Evolutionary conservation across 2,797 vertebrate genomes (phyloP).

Genomic region (Scarus forsteni): DNA sequence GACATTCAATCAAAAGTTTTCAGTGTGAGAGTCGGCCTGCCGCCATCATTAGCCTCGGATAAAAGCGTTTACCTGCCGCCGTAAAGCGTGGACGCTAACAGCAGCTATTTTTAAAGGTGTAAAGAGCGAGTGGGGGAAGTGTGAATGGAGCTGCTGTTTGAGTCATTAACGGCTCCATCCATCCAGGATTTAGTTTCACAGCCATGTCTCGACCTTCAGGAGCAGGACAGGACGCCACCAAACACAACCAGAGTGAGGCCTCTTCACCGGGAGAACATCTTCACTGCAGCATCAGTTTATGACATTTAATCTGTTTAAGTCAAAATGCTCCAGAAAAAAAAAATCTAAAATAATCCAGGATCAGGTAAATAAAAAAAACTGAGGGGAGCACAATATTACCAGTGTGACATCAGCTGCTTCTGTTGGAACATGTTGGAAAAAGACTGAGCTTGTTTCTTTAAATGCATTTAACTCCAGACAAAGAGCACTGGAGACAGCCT

Average conservation of each 20-base stretch:
- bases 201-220: background rate
- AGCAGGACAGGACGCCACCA: background rate
- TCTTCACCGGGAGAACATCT: background rate
- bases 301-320: too few relatives aligned
- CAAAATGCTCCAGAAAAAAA: too few relatives aligned
- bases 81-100: background rate
- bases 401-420: too few relatives aligned
- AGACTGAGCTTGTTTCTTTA: too few relatives aligned
- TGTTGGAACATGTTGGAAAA: too few relatives aligned
- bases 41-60: background rate
- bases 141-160: background rate
- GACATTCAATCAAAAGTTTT: background rate
- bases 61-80: slow-evolving; percentile 14
- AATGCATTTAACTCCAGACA: too few relatives aligned
- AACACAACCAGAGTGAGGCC: background rate
- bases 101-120: slow-evolving; percentile 30
- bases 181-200: background rate
- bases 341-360: too few relatives aligned
- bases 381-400: too few relatives aligned
- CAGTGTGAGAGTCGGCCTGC: background rate
- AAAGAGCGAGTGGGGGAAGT: background rate
- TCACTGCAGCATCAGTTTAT: background rate
- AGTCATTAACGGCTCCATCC: background rate
- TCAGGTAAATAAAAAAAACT: too few relatives aligned
- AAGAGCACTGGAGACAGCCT: too few relatives aligned